Evolutionary conservation across 2,797 vertebrate species (phyloP).

Genomic region (Loriculus beryllinus): DNA sequence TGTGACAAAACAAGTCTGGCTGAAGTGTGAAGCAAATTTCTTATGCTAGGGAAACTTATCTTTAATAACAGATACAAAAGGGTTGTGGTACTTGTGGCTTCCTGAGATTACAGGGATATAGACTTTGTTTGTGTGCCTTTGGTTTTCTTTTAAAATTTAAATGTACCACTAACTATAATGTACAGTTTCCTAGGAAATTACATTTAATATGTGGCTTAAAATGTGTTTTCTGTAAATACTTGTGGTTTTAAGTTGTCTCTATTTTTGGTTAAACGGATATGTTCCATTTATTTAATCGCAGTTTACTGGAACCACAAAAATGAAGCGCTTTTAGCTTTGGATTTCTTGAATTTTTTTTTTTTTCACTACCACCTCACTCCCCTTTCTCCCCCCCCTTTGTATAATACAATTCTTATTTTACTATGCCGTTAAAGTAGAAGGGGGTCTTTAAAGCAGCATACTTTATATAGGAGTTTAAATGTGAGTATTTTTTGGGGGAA

Average conservation of each 20-base stretch:
- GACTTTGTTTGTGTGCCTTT: conserved; percentile 14
- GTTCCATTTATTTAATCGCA: conserved; percentile 5
- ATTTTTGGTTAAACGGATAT: conserved; percentile 12
- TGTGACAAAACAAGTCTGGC: conserved; percentile 30
- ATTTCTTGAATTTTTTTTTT: background rate
- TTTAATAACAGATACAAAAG: conserved; percentile 33
- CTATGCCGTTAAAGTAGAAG: background rate
- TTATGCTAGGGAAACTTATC: background rate
- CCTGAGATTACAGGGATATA: conserved; percentile 24
- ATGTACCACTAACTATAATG: conserved; percentile 46
- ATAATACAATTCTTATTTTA: background rate
- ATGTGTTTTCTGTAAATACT: conserved; percentile 44
- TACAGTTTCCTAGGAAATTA: conserved; percentile 53
- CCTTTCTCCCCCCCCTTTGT: background rate
- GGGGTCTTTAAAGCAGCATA: background rate
- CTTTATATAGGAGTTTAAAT: background rate
- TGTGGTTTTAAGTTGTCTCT: conserved; percentile 46
- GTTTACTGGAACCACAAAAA: conserved; percentile 36
- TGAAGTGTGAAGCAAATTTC: conserved; percentile 2
- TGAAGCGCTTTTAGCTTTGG: conserved; percentile 15
- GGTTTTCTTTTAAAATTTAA: conserved; percentile 54
- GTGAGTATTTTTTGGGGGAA: background rate
- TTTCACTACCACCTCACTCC: background rate
- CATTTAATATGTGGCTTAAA: conserved; percentile 54
- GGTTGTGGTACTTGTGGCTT: conserved; percentile 60